Conservation (phyloP, 2,797 vertebrate species). For the Acridotheres tristis region DNA sequence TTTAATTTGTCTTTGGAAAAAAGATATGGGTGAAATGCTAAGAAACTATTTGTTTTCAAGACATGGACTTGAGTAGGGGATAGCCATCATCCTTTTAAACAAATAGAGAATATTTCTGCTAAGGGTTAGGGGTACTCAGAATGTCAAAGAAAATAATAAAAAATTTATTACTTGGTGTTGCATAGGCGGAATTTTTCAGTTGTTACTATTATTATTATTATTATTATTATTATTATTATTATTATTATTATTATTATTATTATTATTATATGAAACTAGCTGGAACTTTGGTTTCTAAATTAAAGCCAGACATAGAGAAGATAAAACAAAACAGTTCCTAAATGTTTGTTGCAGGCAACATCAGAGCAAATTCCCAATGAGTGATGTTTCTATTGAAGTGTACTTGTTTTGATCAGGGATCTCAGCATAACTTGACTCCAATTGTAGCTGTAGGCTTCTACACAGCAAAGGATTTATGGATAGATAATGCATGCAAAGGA, state of each 20-base stretch:
- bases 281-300: neutral
- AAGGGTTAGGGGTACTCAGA: neutral
- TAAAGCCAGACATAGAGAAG: neutral
- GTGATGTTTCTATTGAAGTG: neutral
- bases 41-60: neutral
- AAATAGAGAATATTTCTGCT: neutral
- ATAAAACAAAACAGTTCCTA: neutral
- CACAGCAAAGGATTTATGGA: neutral
- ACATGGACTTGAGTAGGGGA: neutral
- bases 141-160: neutral
- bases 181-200: neutral
- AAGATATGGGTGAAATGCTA: neutral
- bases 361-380: neutral
- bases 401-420: neutral
- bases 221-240: neutral
- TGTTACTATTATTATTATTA: neutral
- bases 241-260: no score
- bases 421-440: neutral
- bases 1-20: constrained; percentile 10
- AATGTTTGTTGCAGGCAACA: neutral
- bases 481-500: neutral
- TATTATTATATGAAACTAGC: neutral
- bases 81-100: neutral
- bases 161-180: neutral
- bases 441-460: neutral